Evolutionary conservation across 1,140 invertebrate species (phyloP).

Genomic region (Ceratoteleas bidentatus): DNA sequence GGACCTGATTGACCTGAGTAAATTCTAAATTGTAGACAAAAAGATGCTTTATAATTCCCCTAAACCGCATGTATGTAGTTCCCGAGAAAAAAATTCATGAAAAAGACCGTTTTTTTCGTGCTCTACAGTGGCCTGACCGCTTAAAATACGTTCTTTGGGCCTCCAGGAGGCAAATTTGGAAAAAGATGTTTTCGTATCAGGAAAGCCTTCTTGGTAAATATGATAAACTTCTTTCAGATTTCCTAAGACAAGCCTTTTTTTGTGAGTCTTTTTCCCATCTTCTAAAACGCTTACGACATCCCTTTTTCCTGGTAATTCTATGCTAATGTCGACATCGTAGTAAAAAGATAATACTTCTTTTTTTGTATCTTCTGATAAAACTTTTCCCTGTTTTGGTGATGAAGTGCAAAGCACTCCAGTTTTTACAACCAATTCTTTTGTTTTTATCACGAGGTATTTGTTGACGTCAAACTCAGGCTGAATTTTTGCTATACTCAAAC

Average conservation of each 20-base stretch:
- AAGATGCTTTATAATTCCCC: too few species aligned
- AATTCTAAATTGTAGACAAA: too few species aligned
- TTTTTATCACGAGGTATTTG: constrained; percentile 20
- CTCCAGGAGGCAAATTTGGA: too few species aligned
- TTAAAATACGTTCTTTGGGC: too few species aligned
- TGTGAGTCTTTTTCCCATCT: constrained; percentile 2
- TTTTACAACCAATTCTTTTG: constrained; percentile 13
- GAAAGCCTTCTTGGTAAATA: constrained; percentile 3
- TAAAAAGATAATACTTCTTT: constrained; percentile 5
- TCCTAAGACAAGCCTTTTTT: constrained; percentile 14
- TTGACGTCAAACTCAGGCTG: constrained; percentile 12
- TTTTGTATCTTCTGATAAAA: constrained; percentile 2
- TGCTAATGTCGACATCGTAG: constrained; percentile 19
- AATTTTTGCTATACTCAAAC: constrained; percentile 19
- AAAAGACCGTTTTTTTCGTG: too few species aligned
- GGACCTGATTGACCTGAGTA: too few species aligned
- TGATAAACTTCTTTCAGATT: constrained; percentile 5
- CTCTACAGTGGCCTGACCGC: too few species aligned
- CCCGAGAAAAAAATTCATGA: too few species aligned
- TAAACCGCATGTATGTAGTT: too few species aligned
- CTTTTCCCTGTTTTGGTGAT: neutral
- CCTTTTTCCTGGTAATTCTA: constrained; percentile 5
- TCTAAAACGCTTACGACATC: constrained; percentile 8
- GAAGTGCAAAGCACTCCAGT: constrained; percentile 16
- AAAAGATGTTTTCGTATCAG: constrained; percentile 23